Evolutionary conservation across 2,113 vertebrate genomes (phyloP).

Genomic region (Notarius lentiginosus): DNA sequence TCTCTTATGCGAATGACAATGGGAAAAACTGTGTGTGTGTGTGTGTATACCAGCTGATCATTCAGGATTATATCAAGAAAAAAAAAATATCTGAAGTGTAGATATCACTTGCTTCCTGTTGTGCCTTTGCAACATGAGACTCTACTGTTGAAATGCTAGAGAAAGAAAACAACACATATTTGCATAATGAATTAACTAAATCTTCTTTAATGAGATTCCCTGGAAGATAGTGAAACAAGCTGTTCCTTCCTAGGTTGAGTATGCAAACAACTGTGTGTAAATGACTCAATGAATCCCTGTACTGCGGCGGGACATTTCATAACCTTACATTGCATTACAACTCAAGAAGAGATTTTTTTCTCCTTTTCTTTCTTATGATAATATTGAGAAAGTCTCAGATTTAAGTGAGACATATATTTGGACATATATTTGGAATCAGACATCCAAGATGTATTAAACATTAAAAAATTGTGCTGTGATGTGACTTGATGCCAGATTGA

Average conservation of each 20-base stretch:
- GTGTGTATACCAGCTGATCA: background rate
- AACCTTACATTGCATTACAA: background rate
- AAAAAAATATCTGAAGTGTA: background rate
- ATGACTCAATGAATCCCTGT: background rate
- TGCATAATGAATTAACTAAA: constrained; percentile 5
- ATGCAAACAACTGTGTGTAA: background rate
- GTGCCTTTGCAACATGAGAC: background rate
- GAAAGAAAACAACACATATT: background rate
- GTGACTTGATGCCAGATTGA: no score
- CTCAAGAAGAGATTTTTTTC: no score
- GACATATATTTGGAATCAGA: background rate
- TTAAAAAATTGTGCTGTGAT: background rate
- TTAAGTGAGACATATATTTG: background rate
- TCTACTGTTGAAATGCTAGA: background rate
- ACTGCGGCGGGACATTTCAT: background rate
- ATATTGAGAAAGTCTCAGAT: background rate
- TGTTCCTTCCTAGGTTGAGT: background rate
- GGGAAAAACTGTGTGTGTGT: background rate
- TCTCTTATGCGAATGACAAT: background rate
- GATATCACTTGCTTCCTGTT: background rate
- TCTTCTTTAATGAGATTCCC: constrained; percentile 1
- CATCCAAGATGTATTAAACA: no score
- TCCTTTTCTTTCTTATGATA: background rate
- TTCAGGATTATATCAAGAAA: background rate
- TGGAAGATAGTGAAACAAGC: background rate